These are phyloP conservation scores for Microplitis deprimator DNA, from an alignment of 2,888 invertebrate genomes.

Conservation along the genomic window DNA sequence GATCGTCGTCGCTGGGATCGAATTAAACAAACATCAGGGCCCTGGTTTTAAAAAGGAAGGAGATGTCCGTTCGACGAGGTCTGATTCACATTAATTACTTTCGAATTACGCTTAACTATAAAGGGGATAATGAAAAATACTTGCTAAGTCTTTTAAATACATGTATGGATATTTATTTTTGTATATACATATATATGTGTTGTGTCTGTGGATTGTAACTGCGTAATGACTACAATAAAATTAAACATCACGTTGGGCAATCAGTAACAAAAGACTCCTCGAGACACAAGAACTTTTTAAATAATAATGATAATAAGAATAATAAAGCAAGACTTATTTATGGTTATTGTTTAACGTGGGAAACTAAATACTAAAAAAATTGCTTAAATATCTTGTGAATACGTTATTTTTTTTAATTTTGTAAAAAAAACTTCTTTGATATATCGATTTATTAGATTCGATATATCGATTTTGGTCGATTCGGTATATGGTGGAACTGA, in stretches of 20 bases:
- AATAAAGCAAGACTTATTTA: constrained; percentile 24
- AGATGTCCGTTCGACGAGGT: constrained; percentile 38
- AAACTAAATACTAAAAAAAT: neutral
- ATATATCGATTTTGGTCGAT: too few relatives aligned
- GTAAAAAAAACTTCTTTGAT: neutral
- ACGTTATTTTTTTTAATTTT: neutral
- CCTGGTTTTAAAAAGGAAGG: constrained; percentile 26
- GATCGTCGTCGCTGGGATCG: constrained; percentile 39
- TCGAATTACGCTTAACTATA: constrained; percentile 36
- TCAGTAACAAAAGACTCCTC: constrained; percentile 16
- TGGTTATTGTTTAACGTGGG: neutral
- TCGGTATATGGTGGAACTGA: too few relatives aligned
- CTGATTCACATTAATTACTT: constrained; percentile 49
- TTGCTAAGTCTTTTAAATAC: neutral
- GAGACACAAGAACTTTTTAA: neutral
- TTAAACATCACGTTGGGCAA: constrained; percentile 29
- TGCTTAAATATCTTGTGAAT: neutral
- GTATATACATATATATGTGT: too few relatives aligned
- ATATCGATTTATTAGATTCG: too few relatives aligned
- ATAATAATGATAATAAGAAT: neutral
- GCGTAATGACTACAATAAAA: constrained; percentile 37
- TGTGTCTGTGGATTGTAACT: constrained; percentile 11
- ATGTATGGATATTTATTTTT: too few relatives aligned
- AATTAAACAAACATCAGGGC: constrained; percentile 47
- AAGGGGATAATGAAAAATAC: constrained; percentile 47